Evolutionary conservation across 2,113 vertebrate species (phyloP).

Genomic region (Mystacornis crossleyi): DNA sequence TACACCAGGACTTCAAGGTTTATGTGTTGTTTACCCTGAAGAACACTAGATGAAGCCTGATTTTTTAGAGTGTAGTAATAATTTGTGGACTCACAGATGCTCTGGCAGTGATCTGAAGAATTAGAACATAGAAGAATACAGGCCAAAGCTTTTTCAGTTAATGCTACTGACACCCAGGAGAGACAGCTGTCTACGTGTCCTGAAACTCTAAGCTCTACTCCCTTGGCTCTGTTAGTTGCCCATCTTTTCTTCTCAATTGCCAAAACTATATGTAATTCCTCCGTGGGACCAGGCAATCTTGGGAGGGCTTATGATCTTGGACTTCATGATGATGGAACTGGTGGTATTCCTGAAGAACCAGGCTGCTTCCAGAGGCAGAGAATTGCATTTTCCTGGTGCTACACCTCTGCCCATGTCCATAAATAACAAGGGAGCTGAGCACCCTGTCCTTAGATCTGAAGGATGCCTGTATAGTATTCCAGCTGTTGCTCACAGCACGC

Average conservation of each 20-base stretch:
- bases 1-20: neutral
- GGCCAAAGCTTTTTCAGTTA: neutral
- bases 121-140: neutral
- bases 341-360: neutral
- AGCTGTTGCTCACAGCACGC: neutral
- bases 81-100: neutral
- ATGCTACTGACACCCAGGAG: neutral
- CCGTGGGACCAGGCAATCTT: neutral
- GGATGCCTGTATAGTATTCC: neutral
- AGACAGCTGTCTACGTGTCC: accelerated
- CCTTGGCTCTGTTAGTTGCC: neutral
- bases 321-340: neutral
- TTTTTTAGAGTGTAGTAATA: neutral
- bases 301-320: neutral
- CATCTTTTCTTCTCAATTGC: neutral
- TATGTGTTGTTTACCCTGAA: neutral
- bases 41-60: neutral
- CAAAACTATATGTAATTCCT: neutral
- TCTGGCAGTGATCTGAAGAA: neutral
- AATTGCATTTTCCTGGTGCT: neutral
- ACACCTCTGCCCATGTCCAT: neutral
- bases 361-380: neutral
- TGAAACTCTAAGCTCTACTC: neutral
- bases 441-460: neutral
- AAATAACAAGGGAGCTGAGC: neutral